Percentiles rank a stretch among this genome's conserved stretches.
phyloP scores from a whole-genome alignment of 1,140 invertebrate genomes.

The Halyomorpha halys region DNA sequence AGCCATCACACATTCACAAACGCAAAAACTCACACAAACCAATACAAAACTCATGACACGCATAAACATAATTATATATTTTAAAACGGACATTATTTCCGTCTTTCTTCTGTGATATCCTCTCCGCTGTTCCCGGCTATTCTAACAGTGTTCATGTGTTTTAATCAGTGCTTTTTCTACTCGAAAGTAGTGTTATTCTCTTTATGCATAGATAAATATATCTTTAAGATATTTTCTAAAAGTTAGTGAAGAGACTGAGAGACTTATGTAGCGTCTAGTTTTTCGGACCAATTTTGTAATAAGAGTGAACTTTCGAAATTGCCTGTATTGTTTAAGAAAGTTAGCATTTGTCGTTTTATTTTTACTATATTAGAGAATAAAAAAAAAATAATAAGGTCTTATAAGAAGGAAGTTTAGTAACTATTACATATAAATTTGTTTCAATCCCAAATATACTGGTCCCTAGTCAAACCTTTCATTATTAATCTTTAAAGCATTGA shows the following conservation, averaged over 20 bases:
- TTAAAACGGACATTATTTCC: background rate
- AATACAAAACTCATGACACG: background rate
- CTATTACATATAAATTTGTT: no score
- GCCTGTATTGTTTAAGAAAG: background rate
- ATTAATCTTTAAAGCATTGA: no score
- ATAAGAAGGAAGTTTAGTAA: no score
- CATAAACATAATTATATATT: no score
- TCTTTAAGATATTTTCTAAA: constrained; percentile 1
- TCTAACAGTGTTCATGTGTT: constrained; percentile 4
- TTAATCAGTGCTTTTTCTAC: background rate
- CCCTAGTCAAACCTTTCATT: no score
- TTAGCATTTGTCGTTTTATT: no score
- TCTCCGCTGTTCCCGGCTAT: background rate
- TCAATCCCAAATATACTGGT: no score
- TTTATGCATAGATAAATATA: background rate
- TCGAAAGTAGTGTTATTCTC: background rate
- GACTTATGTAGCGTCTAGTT: constrained; percentile 3
- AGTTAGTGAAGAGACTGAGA: constrained; percentile 5
- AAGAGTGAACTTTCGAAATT: background rate
- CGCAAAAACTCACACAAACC: background rate
- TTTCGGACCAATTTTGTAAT: constrained; percentile 7
- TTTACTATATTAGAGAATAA: no score
- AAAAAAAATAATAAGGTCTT: no score
- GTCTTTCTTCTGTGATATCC: constrained; percentile 11
- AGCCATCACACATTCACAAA: background rate